These are phyloP conservation scores for Avahi laniger DNA, from an alignment of 2,797 vertebrate genomes.

Conservation along the genomic window DNA sequence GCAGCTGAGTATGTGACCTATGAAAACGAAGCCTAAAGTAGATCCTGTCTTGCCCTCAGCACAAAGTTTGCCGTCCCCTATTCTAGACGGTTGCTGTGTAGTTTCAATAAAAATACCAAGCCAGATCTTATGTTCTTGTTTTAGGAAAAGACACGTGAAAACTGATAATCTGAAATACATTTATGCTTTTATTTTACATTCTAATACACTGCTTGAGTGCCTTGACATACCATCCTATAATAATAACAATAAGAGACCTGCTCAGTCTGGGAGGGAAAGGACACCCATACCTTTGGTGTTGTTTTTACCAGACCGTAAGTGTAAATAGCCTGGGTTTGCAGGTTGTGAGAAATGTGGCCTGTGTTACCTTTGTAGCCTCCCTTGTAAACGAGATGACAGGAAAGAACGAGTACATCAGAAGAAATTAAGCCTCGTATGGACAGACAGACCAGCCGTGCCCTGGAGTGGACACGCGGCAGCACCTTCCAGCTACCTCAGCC, in stretches of 20 bases:
- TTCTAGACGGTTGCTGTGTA: not conserved
- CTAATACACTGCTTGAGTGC: not conserved
- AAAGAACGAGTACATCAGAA: not conserved
- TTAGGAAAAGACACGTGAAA: not conserved
- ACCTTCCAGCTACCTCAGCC: not conserved
- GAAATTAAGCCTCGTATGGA: not conserved
- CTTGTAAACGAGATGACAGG: not conserved
- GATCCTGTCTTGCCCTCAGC: not conserved
- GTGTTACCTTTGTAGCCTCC: not conserved
- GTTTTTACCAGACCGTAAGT: not conserved
- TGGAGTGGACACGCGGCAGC: not conserved
- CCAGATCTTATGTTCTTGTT: not conserved
- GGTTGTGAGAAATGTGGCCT: not conserved
- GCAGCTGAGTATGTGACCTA: not conserved
- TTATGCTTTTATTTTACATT: constrained; percentile 2
- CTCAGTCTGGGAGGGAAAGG: not conserved
- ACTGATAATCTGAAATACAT: not conserved
- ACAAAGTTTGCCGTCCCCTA: not conserved
- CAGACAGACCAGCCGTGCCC: not conserved
- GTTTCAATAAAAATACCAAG: constrained; percentile 37
- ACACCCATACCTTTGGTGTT: not conserved
- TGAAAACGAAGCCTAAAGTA: not conserved
- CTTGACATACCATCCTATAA: not conserved
- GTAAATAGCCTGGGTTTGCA: not conserved
- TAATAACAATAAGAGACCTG: not conserved